phyloP scores from a whole-genome alignment of 2,113 vertebrate genomes.

The Phylloscopus whistleri region DNA sequence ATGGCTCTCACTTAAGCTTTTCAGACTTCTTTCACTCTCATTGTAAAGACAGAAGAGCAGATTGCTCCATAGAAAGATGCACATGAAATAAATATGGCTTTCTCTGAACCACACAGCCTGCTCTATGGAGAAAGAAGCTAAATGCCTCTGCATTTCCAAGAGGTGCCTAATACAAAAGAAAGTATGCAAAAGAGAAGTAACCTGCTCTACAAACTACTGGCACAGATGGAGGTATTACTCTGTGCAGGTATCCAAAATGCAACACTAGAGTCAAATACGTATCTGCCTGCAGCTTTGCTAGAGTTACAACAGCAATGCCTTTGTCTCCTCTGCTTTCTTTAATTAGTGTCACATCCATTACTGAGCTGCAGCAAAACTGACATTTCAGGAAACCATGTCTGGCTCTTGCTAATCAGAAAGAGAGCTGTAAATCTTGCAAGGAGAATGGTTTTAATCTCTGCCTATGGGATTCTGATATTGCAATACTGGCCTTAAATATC shows the following conservation, averaged over 20 bases:
- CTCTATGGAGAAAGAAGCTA: not conserved
- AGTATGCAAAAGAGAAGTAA: not conserved
- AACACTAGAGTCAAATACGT: not conserved
- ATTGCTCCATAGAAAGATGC: not conserved
- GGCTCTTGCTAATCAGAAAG: not conserved
- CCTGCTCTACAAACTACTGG: not conserved
- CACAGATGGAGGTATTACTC: not conserved
- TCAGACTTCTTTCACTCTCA: not conserved
- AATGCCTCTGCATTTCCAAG: not conserved
- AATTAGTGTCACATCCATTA: slow-evolving; percentile 3
- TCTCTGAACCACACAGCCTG: not conserved
- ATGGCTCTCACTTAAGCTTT: not conserved
- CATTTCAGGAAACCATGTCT: not conserved
- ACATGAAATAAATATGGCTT: not conserved
- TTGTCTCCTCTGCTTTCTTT: slow-evolving; percentile 1
- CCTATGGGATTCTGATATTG: not conserved
- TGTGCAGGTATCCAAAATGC: not conserved
- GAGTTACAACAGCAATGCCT: not conserved
- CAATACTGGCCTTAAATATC: not conserved
- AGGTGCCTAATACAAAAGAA: not conserved
- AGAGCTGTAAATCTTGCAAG: not conserved
- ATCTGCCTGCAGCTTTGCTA: not conserved
- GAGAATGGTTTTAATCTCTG: not conserved
- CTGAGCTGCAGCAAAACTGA: not conserved
- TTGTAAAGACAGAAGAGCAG: not conserved